phyloP scores from a whole-genome alignment of 92 coral and sea anemone species.

The Galaxea fascicularis region DNA sequence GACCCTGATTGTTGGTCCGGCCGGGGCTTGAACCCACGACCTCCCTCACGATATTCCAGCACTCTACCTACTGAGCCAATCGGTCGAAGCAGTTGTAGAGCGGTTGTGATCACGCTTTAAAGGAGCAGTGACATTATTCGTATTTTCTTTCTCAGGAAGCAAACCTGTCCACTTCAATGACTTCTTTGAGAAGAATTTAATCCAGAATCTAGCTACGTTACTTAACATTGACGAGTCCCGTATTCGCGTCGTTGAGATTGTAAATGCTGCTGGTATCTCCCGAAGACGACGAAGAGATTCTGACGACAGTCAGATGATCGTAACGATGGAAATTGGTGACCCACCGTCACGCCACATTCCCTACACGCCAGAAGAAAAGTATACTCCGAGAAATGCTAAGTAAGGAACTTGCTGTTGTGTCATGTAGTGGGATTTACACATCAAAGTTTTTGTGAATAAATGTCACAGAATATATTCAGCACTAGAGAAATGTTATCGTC shows the following conservation, averaged over 20 bases:
- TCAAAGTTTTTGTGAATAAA: no score
- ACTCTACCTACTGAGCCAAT: no score
- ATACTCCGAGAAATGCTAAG: conserved; percentile 26
- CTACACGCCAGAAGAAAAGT: conserved; percentile 65
- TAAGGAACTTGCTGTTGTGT: conserved; percentile 11
- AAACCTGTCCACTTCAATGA: conserved; percentile 82
- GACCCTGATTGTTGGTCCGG: no score
- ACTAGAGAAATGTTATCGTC: no score
- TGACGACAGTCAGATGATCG: conserved; percentile 66
- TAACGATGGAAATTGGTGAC: conserved; percentile 74
- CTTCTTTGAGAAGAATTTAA: conserved; percentile 89
- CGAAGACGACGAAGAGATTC: conserved; percentile 72
- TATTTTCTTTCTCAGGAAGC: conserved; percentile 62
- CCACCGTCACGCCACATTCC: conserved; percentile 72
- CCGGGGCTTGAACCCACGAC: no score
- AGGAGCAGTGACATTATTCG: background rate
- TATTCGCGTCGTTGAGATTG: conserved; percentile 84
- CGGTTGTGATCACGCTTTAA: no score
- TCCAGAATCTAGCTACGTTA: conserved; percentile 81
- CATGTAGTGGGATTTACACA: background rate
- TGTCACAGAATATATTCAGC: no score
- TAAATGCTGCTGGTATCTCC: conserved; percentile 65
- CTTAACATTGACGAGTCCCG: conserved; percentile 84
- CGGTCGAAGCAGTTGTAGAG: no score
- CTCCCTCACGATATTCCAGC: no score